A percentile compares a stretch with the other conserved stretches of the same genome.
Evolutionary conservation across 2,113 vertebrate genomes (phyloP).

Genomic region (Psittacus erithacus): DNA sequence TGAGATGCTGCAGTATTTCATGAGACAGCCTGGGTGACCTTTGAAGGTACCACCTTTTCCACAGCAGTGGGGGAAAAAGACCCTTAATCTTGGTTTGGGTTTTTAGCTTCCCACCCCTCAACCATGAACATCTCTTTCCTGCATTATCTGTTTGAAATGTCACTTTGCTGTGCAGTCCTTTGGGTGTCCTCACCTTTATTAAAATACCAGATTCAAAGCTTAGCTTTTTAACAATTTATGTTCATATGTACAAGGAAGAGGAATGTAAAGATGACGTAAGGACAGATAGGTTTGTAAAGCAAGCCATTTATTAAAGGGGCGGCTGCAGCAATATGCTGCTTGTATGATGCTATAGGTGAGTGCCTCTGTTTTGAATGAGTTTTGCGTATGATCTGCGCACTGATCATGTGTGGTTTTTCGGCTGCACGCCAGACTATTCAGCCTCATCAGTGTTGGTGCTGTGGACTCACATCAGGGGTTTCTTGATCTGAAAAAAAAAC

Average conservation of each 20-base stretch:
- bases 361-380: not conserved
- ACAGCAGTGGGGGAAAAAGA: not conserved
- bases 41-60: not conserved
- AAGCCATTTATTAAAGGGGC: too few relatives aligned
- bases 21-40: not conserved
- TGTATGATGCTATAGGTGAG: too few relatives aligned
- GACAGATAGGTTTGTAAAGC: not conserved
- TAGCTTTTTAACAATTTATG: not conserved
- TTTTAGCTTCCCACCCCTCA: not conserved
- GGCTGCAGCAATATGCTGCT: too few relatives aligned
- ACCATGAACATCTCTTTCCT: not conserved
- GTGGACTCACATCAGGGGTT: not conserved
- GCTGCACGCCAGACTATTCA: not conserved
- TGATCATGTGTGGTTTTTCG: not conserved
- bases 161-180: not conserved
- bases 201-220: not conserved
- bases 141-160: not conserved
- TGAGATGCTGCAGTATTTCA: not conserved
- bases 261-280: not conserved
- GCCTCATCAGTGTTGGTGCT: not conserved
- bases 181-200: not conserved
- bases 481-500: not conserved
- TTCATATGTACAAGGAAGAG: not conserved
- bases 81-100: not conserved
- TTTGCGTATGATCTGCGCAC: not conserved